phyloP scores from a whole-genome alignment of 2,888 invertebrate species.

The Diloba caeruleocephala region DNA sequence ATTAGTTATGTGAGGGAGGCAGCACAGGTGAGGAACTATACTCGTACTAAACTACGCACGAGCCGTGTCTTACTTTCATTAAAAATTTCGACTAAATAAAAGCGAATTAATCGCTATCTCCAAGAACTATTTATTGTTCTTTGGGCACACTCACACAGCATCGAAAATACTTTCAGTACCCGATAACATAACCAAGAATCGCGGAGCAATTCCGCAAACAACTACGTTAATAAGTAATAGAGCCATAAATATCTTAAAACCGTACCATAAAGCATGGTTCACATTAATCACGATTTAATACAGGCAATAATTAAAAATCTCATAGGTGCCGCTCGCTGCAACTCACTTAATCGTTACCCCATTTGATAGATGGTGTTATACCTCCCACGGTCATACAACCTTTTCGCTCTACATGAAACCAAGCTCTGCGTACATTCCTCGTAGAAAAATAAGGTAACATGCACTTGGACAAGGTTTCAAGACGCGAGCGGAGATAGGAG shows the following conservation, averaged over 20 bases:
- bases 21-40: too few species aligned
- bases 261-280: constrained; percentile 64
- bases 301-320: constrained; percentile 84
- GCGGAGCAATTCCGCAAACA: constrained; percentile 24
- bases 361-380: constrained; percentile 79
- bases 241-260: constrained; percentile 56
- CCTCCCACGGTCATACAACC: constrained; percentile 67
- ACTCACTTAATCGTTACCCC: constrained; percentile 83
- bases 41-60: too few species aligned
- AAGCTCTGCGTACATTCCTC: constrained; percentile 10
- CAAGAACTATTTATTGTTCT: too few species aligned
- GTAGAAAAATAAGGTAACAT: not conserved
- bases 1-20: too few species aligned
- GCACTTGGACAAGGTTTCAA: constrained; percentile 74
- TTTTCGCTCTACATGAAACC: constrained; percentile 57
- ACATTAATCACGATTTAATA: constrained; percentile 79
- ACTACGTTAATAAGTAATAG: constrained; percentile 40
- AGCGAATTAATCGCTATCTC: too few species aligned
- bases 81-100: too few species aligned
- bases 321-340: constrained; percentile 77
- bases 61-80: too few species aligned
- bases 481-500: constrained; percentile 74
- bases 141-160: too few species aligned
- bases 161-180: too few species aligned
- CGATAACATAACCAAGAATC: not conserved